phyloP scores from a whole-genome alignment of 2,113 vertebrate genomes.

The Dipodomys merriami region DNA sequence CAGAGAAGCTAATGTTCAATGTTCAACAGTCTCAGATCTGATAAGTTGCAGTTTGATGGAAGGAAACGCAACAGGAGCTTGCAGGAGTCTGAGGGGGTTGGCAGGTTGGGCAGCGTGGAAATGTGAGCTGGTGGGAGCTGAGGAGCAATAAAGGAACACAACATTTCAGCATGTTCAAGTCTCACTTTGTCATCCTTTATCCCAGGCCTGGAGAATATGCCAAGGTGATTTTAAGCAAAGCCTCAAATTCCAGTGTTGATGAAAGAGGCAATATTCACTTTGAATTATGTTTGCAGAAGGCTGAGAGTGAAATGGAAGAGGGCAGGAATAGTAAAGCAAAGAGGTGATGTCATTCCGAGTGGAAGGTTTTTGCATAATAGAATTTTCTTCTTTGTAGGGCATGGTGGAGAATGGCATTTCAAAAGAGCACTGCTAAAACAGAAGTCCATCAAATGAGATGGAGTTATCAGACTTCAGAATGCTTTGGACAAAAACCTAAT shows the following conservation, averaged over 20 bases:
- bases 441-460: constrained; percentile 36
- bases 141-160: neutral
- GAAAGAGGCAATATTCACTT: constrained; percentile 65
- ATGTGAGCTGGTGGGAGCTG: neutral
- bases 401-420: constrained; percentile 64
- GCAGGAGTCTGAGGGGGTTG: neutral
- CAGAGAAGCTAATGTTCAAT: neutral
- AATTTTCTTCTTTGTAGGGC: constrained; percentile 57
- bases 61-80: neutral
- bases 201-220: constrained; percentile 39
- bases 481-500: constrained; percentile 38
- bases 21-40: neutral
- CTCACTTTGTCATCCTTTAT: constrained; percentile 46
- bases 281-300: constrained; percentile 70
- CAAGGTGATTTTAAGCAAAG: constrained; percentile 53
- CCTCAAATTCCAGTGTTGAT: constrained; percentile 64
- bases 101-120: neutral
- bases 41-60: neutral
- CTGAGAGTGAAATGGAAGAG: constrained; percentile 20
- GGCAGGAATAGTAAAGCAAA: constrained; percentile 35
- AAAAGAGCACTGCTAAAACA: constrained; percentile 57
- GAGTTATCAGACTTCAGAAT: constrained; percentile 33
- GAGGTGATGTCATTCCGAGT: constrained; percentile 55
- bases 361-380: constrained; percentile 68
- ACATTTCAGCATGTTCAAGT: neutral